These are phyloP conservation scores for Magallana gigas DNA, from an alignment of 1,140 invertebrate genomes.

Conservation along the genomic window DNA sequence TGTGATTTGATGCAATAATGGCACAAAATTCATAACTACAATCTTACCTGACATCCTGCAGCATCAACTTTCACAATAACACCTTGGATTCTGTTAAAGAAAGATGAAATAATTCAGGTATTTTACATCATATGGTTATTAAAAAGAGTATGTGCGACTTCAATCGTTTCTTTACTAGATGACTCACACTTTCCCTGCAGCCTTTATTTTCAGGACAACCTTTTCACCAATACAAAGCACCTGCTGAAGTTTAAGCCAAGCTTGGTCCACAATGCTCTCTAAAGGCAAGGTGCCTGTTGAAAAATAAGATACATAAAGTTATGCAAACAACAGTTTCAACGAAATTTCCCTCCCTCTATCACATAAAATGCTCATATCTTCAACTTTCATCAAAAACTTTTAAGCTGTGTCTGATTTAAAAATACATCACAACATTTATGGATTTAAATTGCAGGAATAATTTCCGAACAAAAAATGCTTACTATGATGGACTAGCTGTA, in stretches of 20 bases:
- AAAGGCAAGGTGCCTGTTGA: slow-evolving; percentile 73
- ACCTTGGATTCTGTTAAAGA: slow-evolving; percentile 65
- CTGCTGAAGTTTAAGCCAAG: slow-evolving; percentile 75
- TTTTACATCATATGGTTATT: too few relatives aligned
- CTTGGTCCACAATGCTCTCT: slow-evolving; percentile 77
- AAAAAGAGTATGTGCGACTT: too few relatives aligned
- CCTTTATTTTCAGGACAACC: slow-evolving; percentile 73
- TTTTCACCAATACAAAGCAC: slow-evolving; percentile 70
- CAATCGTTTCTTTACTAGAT: neutral
- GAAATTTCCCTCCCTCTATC: too few relatives aligned
- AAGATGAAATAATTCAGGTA: neutral
- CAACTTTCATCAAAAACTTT: too few relatives aligned
- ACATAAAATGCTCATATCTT: too few relatives aligned
- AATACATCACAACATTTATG: too few relatives aligned
- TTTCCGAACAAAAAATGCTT: slow-evolving; percentile 59
- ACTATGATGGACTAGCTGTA: slow-evolving; percentile 79
- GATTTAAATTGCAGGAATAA: too few relatives aligned
- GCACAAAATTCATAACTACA: neutral
- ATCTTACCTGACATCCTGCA: slow-evolving; percentile 65
- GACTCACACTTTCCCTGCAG: slow-evolving; percentile 72
- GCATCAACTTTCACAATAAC: slow-evolving; percentile 65
- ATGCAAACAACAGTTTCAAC: too few relatives aligned
- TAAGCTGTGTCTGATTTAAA: too few relatives aligned
- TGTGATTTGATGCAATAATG: neutral
- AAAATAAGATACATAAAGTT: neutral